Base-by-base conservation (phyloP, 2,888 invertebrate genomes). In the Catocala fraxini region DNA sequence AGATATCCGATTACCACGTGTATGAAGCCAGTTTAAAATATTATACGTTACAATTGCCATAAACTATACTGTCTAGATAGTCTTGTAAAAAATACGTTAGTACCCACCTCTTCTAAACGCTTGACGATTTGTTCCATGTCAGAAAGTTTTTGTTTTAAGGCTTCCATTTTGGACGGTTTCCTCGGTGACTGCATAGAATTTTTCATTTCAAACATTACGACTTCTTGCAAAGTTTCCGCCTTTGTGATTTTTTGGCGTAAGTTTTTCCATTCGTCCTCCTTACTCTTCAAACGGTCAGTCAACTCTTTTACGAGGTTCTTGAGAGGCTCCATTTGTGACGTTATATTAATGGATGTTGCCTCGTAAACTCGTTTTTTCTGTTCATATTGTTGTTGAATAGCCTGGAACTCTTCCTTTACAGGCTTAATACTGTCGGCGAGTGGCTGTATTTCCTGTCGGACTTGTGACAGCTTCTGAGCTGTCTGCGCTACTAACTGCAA, bases 351-450 rank as follows among this genome's bases (percentile, higher is more conserved):
- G 34, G 96, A 94, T 57, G 96, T 95, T 4, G 96, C 95, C 83
- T 97, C 96, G 82, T 96, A 97, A 33, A 95, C 86, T 69, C 94
- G 85, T 85, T 97, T 97, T 89, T 95, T 96, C 77, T 96, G 95
- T 73, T 97, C 96, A 83, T 96, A 96, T 73, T 96, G 95, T 75
- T 95, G 95, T 70, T 95, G 95, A 43, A 96, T 82, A 64, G 95
- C 95, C 90, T 96, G 95, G 53, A 94, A 95, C 77, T 95, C 95
- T 70, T 97, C 95, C 71, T 97, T 95, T 56, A 97, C 88, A 2
- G 96, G 96, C 78, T 97, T 95, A 56, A 97, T 91, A 79, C 85
- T 86, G 69, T 93, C 93, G 7, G 90, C 91, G 6, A 95, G 84
- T 15, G 94, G 94, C 67, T 92, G 91, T 56, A 93, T 91, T 77